A percentile compares a stretch with the other conserved stretches of the same genome.
Evolutionary conservation across 2,888 invertebrate genomes (phyloP).

Genomic region (Aphrophora alni): DNA sequence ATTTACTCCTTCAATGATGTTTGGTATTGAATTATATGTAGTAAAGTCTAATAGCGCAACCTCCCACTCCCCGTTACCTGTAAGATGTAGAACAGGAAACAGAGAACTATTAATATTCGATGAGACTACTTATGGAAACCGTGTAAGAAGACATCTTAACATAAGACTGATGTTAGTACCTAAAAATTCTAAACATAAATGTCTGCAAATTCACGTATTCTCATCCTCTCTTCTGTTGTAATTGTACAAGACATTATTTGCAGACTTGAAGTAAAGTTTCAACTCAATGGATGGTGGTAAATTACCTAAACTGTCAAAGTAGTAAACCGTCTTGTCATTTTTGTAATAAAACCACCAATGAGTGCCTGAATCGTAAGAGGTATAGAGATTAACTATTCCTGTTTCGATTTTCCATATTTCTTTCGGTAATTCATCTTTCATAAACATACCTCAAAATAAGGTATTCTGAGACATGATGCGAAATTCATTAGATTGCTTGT

Average conservation of each 20-base stretch:
- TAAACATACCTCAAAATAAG: slow-evolving; percentile 4
- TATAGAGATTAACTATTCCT: not conserved
- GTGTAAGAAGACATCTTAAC: slow-evolving; percentile 25
- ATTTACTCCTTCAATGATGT: too few relatives aligned
- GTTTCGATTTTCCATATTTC: not conserved
- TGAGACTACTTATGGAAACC: not conserved
- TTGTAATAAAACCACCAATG: not conserved
- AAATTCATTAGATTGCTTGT: not conserved
- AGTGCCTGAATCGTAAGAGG: not conserved
- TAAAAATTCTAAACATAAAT: slow-evolving; percentile 30
- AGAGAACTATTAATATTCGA: not conserved
- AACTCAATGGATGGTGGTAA: slow-evolving; percentile 3
- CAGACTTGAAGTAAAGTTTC: not conserved
- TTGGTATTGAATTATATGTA: slow-evolving; percentile 28
- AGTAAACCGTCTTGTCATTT: not conserved
- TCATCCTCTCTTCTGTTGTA: not conserved
- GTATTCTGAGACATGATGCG: slow-evolving; percentile 17
- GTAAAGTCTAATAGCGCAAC: slow-evolving; percentile 18
- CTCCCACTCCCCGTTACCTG: slow-evolving; percentile 3
- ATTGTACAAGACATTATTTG: not conserved
- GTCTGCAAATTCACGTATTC: not conserved
- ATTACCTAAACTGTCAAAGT: slow-evolving; percentile 27
- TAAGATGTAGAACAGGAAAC: slow-evolving; percentile 1
- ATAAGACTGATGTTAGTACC: slow-evolving; percentile 1
- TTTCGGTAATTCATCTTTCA: too few relatives aligned